Evolutionary conservation across 2,888 invertebrate genomes (phyloP).

Genomic region (Dynastes grantii): DNA sequence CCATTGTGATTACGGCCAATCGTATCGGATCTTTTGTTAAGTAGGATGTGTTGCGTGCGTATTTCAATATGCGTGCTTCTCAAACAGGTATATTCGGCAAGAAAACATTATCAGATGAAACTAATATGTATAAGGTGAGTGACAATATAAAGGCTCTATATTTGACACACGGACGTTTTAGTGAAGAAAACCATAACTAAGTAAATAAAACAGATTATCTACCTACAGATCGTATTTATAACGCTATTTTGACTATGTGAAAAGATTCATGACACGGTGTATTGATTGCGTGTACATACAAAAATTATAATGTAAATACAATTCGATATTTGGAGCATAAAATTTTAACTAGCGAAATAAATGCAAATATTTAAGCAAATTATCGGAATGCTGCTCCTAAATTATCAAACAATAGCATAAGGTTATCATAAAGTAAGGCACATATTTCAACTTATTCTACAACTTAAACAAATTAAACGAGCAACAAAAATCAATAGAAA

Average conservation of each 20-base stretch:
- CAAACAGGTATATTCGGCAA: conserved; percentile 40
- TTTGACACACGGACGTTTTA: conserved; percentile 30
- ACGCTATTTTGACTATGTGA: too few species aligned
- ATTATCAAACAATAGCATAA: too few species aligned
- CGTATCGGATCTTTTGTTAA: conserved; percentile 48
- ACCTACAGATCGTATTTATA: neutral
- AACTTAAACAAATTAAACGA: too few species aligned
- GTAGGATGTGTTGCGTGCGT: conserved; percentile 46
- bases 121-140: conserved; percentile 44
- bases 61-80: conserved; percentile 39
- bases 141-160: conserved; percentile 33
- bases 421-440: too few species aligned
- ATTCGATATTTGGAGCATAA: too few species aligned
- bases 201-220: conserved; percentile 5
- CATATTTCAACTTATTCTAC: too few species aligned
- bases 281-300: too few species aligned
- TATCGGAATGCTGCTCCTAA: too few species aligned
- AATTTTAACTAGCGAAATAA: too few species aligned
- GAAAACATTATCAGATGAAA: conserved; percentile 45
- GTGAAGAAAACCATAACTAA: conserved; percentile 13
- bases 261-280: too few species aligned
- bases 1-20: conserved; percentile 44
- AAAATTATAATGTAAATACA: neutral
- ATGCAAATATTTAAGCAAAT: too few species aligned
- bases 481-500: too few species aligned